Evolutionary conservation across 2,113 vertebrate genomes (phyloP), one percentile per base, ranked within the genome.

Genomic region (Myotis lucifugus): DNA sequence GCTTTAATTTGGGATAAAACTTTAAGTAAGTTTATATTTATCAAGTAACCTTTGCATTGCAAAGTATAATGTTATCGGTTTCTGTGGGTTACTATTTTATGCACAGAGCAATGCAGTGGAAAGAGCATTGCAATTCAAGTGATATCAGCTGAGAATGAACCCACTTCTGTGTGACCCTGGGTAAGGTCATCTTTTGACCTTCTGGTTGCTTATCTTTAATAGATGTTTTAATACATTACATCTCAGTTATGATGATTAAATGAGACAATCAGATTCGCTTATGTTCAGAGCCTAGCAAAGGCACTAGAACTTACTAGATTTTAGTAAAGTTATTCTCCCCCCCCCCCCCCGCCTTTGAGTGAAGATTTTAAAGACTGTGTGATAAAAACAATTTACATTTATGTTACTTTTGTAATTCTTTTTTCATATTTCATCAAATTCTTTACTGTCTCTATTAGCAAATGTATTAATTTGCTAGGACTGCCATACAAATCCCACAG

Each of bases 231-330:
- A 32, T 37, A 64, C 19, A 66, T 48, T 29, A 37, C 19, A 9
- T 67, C 42, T 67, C 64, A 88, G 56, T 91, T 74, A 76, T 88
- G 23, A 84, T 77, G 12, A 88, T 73, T 85, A 91, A 77, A 50
- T 88, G 29, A 88, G 56, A 40, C 21, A 85, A 48, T 69, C 18
- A 21, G 42, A 54, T 74, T 37, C 37, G 42, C 74, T 76, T 32
- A 81, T 70, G 8, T 42, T 88, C 27, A 32, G 61, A 86, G 29
- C 5, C 40, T 72, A 70, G 19, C n/a, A 46, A 48, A 90, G 59
- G 1, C 9, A 11, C 69, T 86, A 10, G 2, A 52, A 61, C 18
- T 46, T 90, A 79, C 34, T 25, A 42, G 23, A 4, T 37, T 25
- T 81, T 4, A 42, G 32, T 79, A 69, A 69, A 70, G 40, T 64